Evolutionary conservation across 2,113 vertebrate species (phyloP), one percentile per base, ranked within the genome.

Genomic region (Poecile atricapillus): DNA sequence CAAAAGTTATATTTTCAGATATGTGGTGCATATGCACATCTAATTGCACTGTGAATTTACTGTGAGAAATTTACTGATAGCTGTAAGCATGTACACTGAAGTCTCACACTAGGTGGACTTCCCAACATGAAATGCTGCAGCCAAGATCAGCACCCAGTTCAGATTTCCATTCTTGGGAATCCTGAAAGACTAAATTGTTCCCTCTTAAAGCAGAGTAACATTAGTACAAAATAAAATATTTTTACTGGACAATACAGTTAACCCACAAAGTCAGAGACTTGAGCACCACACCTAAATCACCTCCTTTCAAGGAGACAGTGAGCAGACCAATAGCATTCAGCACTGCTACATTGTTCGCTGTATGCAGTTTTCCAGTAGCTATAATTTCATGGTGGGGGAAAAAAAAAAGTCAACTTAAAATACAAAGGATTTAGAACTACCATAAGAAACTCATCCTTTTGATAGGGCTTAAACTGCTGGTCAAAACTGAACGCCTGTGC

Each of bases 401-500:
- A 5, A 24, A 24, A 44, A 46, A 37, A 55, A 37, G 11, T 15
- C 22, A 70, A 33, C 2, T 62, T 62, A 71, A 89, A 93, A 85
- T 41, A 50, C 17, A 53, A 85, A 68, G 33, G 16, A 65, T 30
- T 81, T 52, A 63, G 70, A 97, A 95, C 76, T 96, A 98, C 98
- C 98, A 49, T 91, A 46, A 98, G 46, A 92, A 98, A 98, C 24
- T 98, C 97, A 80, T 98, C 97, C 93, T 96, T 98, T 76, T 97
- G 97, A 55, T 98, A 97, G 65, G 95, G 68, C 86, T 97, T 97
- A 78, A 98, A 98, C 53, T 84, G 95, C 96, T 98, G 93, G 93
- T 98, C 98, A 90, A 98, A 98, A 70, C 97, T 80, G 93, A 98
- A 98, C 0, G 97, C 97, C 74, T 98, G 98, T 9, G 95, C 97